Conservation (phyloP, 2,113 vertebrate genomes). For the Pelmatolapia mariae region DNA sequence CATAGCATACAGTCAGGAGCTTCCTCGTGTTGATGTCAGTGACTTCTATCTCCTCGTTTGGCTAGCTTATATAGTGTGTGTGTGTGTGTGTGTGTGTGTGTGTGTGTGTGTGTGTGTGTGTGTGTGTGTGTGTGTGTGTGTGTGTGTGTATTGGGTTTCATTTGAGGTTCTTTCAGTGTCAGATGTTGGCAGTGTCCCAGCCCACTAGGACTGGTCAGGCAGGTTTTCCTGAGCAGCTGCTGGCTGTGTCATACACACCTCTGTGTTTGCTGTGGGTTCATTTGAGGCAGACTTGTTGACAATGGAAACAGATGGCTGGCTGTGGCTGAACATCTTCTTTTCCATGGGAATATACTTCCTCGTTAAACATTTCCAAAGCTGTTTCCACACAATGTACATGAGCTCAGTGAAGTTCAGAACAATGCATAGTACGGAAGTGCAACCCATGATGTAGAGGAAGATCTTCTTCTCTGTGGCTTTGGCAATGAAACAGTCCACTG, state of each 20-base stretch:
- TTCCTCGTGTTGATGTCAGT: too few relatives aligned
- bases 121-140: not conserved
- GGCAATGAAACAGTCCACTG: slow-evolving; percentile 80
- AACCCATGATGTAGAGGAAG: slow-evolving; percentile 80
- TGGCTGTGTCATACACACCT: not conserved
- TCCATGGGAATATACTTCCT: slow-evolving; percentile 44
- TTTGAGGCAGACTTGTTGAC: not conserved
- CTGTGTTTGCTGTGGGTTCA: not conserved
- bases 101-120: too few relatives aligned
- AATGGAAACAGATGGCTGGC: not conserved
- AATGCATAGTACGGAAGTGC: slow-evolving; percentile 79
- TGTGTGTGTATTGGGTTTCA: not conserved
- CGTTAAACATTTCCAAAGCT: slow-evolving; percentile 64
- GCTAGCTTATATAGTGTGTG: too few relatives aligned
- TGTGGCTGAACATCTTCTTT: not conserved
- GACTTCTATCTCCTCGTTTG: too few relatives aligned
- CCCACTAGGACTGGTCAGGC: not conserved
- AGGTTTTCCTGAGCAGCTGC: not conserved
- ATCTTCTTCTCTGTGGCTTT: slow-evolving; percentile 85
- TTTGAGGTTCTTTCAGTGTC: not conserved
- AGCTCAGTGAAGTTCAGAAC: slow-evolving; percentile 77
- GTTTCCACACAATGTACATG: slow-evolving; percentile 78
- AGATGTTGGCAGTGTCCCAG: not conserved
- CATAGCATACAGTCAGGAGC: too few relatives aligned
- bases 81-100: too few relatives aligned